Base-by-base conservation (phyloP, 2,797 vertebrate genomes). In the Lacerta agilis region DNA sequence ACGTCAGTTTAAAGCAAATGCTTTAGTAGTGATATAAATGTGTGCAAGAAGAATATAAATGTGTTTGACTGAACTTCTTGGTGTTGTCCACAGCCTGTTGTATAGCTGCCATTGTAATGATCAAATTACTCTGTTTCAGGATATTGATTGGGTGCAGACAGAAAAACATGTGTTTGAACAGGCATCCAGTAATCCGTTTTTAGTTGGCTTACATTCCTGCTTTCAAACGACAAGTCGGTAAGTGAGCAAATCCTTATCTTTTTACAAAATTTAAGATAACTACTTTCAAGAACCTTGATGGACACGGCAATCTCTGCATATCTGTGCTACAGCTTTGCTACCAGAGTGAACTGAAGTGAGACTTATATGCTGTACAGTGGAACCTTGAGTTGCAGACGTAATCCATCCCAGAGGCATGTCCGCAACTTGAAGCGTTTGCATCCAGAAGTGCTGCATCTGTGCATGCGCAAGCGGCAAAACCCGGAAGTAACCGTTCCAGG, bases 111-210 rank as follows among this genome's bases (percentile, higher is more conserved):
- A 85, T 91, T 93, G 87, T 93, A 90, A 95, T 87, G 93, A 91
- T 87, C 90, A 82, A 71, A 33, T 95, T 88, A 84, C 90, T 97
- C 92, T 96, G 1, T 95, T 96, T 67, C 94, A 99, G 99, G 99
- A 99, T 92, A 99, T 99, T 27, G 99, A 99, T 96, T 99, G 99
- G 99, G 99, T 99, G 82, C 99, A 99, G 97, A 99, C 99, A 8
- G 99, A 99, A 97, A 99, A 99, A 97, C 99, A 99, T 6, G 99
- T 99, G 93, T 99, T 99, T 82, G 98, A 99, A 94, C 99, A 99
- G 96, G 99, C 99, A 4, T 99, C 99, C 94, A 98, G 97, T 96
- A 99, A 98, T 95, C 98, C 98, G 0, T 99, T 99, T 97, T 96
- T 99, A 90, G 99, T 99, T 11, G 99, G 99, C 94, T 97, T 99